Evolutionary conservation across 1,140 invertebrate species (phyloP).

Genomic region (Monomorium pharaonis): DNA sequence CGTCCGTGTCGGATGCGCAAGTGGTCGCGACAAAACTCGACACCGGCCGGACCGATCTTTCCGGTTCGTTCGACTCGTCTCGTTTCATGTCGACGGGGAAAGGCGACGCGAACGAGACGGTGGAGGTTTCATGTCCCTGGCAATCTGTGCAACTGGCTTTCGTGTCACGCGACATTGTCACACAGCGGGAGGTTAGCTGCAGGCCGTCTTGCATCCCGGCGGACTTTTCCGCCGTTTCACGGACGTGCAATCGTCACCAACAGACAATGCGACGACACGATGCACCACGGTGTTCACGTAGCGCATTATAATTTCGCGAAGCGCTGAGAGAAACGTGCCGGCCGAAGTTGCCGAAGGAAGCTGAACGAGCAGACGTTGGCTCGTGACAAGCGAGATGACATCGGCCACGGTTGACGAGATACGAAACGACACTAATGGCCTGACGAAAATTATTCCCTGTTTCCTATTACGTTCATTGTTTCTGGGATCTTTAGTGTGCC

Average conservation of each 20-base stretch:
- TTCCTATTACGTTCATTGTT: too few species aligned
- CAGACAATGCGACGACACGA: background rate
- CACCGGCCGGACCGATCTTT: constrained; percentile 10
- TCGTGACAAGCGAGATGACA: constrained; percentile 51
- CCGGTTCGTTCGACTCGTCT: constrained; percentile 9
- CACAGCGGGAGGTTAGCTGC: constrained; percentile 50
- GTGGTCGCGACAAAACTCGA: constrained; percentile 24
- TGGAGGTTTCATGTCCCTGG: background rate
- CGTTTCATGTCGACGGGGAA: background rate
- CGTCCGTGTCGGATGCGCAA: constrained; percentile 65
- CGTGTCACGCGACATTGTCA: constrained; percentile 61
- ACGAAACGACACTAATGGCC: background rate
- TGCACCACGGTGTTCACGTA: background rate
- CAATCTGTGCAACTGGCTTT: constrained; percentile 31
- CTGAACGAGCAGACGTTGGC: background rate
- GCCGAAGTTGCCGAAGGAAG: constrained; percentile 36
- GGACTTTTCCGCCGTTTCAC: background rate
- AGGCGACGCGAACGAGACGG: background rate
- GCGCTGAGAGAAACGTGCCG: constrained; percentile 9
- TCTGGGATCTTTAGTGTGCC: background rate
- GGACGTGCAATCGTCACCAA: constrained; percentile 39
- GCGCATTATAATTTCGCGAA: constrained; percentile 60
- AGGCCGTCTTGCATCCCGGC: constrained; percentile 47
- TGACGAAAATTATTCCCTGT: too few species aligned
- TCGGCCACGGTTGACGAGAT: background rate